Conservation (phyloP, 2,888 invertebrate species). For the Orthosia cruda region DNA sequence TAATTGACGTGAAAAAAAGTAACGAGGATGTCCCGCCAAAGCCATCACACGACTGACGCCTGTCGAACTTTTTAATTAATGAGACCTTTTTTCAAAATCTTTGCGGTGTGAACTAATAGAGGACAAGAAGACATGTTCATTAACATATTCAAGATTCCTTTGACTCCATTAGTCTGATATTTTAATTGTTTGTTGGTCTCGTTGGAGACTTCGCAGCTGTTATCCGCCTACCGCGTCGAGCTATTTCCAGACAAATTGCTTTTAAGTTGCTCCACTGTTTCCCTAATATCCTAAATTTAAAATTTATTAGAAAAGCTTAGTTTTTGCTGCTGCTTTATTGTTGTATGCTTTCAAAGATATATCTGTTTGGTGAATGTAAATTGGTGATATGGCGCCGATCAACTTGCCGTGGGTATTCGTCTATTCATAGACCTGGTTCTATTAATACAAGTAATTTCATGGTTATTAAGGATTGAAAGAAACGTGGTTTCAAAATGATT, state of each 20-base stretch:
- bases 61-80: conserved; percentile 82
- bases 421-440: conserved; percentile 26
- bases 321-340: conserved; percentile 56
- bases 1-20: conserved; percentile 70
- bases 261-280: conserved; percentile 84
- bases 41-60: conserved; percentile 66
- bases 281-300: conserved; percentile 76
- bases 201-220: conserved; percentile 89
- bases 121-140: conserved; percentile 89
- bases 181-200: conserved; percentile 88
- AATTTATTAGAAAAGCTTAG: conserved; percentile 67
- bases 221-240: conserved; percentile 84
- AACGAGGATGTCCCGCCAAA: conserved; percentile 44
- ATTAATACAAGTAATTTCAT: conserved; percentile 49
- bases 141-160: conserved; percentile 88
- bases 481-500: conserved; percentile 16
- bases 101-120: conserved; percentile 82
- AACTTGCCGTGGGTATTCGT: conserved; percentile 16
- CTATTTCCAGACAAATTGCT: conserved; percentile 91
- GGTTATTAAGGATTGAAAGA: conserved; percentile 44
- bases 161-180: conserved; percentile 91
- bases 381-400: conserved; percentile 33
- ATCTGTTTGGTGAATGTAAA: conserved; percentile 53
- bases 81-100: conserved; percentile 75
- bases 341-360: conserved; percentile 53